Evolutionary conservation across 2,113 vertebrate species (phyloP).

Genomic region (Oreochromis niloticus): DNA sequence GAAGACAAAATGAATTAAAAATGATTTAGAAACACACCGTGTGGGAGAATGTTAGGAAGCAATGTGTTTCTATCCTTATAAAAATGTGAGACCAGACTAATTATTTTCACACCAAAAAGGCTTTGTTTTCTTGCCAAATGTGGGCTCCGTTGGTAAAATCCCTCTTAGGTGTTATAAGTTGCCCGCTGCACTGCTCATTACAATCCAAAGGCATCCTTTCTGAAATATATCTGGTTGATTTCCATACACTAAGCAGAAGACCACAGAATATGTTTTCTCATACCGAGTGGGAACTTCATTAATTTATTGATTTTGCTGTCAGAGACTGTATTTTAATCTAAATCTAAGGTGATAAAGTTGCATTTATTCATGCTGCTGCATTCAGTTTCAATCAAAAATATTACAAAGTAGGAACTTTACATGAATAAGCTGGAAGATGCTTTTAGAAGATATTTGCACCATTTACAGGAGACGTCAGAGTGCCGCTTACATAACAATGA

Average conservation of each 20-base stretch:
- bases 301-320: neutral
- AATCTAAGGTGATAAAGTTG: neutral
- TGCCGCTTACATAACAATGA: neutral
- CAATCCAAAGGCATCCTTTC: neutral
- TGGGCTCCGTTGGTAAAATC: neutral
- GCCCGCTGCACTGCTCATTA: neutral
- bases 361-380: neutral
- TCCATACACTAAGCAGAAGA: neutral
- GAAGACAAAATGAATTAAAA: neutral
- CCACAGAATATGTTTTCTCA: neutral
- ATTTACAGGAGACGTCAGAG: neutral
- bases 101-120: neutral
- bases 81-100: neutral
- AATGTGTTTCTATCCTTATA: neutral
- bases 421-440: neutral
- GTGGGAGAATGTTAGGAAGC: neutral
- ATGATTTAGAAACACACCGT: neutral
- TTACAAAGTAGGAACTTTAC: conserved; percentile 5
- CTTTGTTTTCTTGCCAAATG: neutral
- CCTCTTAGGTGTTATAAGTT: neutral
- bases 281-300: neutral
- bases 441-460: neutral
- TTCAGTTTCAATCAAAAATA: neutral
- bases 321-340: neutral
- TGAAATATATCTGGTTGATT: neutral